These are phyloP conservation scores for Danio rerio DNA, from an alignment of 2,113 vertebrate species.

Conservation along the genomic window DNA sequence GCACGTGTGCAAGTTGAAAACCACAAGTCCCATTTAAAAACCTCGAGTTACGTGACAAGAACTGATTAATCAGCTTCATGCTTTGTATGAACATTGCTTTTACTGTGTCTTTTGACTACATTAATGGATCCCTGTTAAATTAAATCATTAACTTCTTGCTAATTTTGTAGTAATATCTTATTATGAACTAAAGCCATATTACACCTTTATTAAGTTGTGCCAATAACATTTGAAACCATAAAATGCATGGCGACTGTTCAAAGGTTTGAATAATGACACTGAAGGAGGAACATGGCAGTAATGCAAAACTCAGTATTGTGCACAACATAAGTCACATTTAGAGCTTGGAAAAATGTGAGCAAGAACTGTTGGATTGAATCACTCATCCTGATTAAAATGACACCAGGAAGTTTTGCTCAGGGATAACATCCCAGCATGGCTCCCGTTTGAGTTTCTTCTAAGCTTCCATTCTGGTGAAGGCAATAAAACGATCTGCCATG, in stretches of 20 bases:
- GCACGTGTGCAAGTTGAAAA: no score
- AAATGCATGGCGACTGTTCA: background rate
- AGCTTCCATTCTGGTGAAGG: background rate
- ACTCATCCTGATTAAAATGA: background rate
- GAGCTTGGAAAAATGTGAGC: no score
- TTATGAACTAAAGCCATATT: background rate
- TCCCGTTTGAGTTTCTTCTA: background rate
- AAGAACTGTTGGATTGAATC: background rate
- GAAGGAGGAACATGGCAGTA: background rate
- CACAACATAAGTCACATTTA: background rate
- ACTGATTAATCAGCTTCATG: no score
- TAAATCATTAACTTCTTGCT: no score
- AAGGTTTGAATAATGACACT: background rate
- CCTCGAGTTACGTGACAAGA: no score
- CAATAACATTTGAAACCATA: background rate
- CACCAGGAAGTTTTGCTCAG: background rate
- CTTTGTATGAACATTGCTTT: no score
- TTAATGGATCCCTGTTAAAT: no score
- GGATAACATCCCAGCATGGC: background rate
- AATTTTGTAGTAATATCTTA: no score
- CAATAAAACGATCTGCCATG: constrained; percentile 17
- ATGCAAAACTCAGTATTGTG: background rate
- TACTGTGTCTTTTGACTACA: no score
- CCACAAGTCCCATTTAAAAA: no score
- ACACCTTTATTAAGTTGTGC: background rate